A percentile compares a stretch with the other conserved stretches of the same genome.
Conservation (phyloP, 2,113 vertebrate genomes). For the Cynocephalus volans region DNA sequence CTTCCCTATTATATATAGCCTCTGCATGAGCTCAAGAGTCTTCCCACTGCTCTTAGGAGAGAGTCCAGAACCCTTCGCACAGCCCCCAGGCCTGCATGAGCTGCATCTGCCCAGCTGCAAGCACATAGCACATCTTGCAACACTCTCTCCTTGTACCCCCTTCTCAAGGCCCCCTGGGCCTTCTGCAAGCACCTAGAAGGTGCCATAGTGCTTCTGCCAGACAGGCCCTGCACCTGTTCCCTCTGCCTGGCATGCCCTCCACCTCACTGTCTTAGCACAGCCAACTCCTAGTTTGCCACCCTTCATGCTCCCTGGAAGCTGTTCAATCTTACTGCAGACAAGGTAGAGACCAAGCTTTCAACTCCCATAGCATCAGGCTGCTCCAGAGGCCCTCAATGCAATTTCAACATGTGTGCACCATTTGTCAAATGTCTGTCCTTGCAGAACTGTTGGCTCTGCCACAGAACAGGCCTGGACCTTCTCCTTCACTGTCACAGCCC, state of each 20-base stretch:
- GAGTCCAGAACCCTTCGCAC: neutral
- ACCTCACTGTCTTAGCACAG: neutral
- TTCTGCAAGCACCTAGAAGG: neutral
- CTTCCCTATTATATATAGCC: neutral
- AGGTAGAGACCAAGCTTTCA: neutral
- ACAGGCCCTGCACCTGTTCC: neutral
- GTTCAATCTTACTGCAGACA: neutral
- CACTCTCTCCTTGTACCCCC: no score
- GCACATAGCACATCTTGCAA: no score
- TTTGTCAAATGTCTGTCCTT: neutral
- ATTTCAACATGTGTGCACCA: neutral
- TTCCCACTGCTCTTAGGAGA: neutral
- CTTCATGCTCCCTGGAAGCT: neutral
- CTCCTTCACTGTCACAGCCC: neutral
- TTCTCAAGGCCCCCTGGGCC: accelerated
- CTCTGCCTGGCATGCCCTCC: neutral
- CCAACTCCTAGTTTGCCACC: no score
- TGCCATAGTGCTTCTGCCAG: neutral
- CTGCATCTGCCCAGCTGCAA: no score
- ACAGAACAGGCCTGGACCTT: neutral
- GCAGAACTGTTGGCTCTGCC: neutral
- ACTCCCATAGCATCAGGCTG: neutral
- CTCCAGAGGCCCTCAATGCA: neutral
- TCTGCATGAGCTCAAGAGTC: neutral
- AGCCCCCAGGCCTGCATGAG: no score